Conservation (phyloP, 2,797 vertebrate genomes). For the Dryobates pubescens region DNA sequence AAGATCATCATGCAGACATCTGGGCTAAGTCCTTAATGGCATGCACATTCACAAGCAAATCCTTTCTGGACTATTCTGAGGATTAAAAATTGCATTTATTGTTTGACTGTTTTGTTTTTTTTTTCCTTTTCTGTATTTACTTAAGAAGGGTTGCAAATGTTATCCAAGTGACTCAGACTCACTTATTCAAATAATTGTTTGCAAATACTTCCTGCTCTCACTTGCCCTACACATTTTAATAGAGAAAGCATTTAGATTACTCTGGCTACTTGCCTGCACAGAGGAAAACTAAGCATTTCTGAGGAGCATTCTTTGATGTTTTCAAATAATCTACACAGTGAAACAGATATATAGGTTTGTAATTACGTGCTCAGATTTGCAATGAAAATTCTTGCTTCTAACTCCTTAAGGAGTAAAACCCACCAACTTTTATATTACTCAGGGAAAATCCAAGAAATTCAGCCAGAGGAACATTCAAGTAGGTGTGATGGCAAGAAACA, state of each 20-base stretch:
- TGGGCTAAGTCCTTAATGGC: background rate
- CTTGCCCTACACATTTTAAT: background rate
- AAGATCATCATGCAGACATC: background rate
- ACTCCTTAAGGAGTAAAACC: background rate
- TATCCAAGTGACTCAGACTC: background rate
- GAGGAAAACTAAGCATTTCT: background rate
- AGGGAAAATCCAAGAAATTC: background rate
- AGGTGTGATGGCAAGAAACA: background rate
- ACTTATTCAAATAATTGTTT: conserved; percentile 19
- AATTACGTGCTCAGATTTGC: background rate
- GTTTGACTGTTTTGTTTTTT: background rate
- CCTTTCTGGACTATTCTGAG: background rate
- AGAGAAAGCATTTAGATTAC: background rate
- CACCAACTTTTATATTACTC: background rate
- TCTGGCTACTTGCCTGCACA: background rate
- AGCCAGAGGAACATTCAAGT: background rate
- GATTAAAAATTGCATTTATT: background rate
- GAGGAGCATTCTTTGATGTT: background rate
- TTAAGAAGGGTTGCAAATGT: background rate
- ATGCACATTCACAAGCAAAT: background rate
- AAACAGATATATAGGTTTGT: background rate
- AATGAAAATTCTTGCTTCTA: background rate
- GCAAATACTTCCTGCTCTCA: background rate
- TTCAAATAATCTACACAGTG: background rate
- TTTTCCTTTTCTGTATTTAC: background rate